Evolutionary conservation across 2,888 invertebrate species (phyloP).

Genomic region (Lydus trimaculatus): DNA sequence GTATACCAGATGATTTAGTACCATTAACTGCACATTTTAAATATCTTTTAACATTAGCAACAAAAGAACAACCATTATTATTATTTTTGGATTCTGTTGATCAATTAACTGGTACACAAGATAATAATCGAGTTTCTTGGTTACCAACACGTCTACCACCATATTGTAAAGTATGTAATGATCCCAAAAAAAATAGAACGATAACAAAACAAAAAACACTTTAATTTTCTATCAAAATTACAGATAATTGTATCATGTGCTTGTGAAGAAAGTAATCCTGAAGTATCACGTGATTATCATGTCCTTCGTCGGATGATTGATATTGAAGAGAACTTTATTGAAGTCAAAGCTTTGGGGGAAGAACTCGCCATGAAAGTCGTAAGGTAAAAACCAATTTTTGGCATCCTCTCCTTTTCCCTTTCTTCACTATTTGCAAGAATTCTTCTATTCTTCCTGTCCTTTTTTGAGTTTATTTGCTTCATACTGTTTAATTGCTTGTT

Average conservation of each 20-base stretch:
- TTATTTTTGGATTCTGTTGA: slow-evolving; percentile 96
- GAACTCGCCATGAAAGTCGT: slow-evolving; percentile 94
- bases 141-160: slow-evolving; percentile 89
- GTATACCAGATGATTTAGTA: slow-evolving; percentile 95
- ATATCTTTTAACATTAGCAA: slow-evolving; percentile 85
- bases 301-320: slow-evolving; percentile 88
- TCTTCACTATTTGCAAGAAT: neutral
- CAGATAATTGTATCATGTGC: slow-evolving; percentile 92
- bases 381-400: slow-evolving; percentile 71
- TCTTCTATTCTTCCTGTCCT: too few relatives aligned
- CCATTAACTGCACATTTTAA: slow-evolving; percentile 97
- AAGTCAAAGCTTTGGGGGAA: slow-evolving; percentile 89
- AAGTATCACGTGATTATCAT: slow-evolving; percentile 87
- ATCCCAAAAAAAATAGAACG: neutral
- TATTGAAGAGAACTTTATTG: slow-evolving; percentile 85
- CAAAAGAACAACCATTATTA: slow-evolving; percentile 82
- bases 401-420: too few relatives aligned
- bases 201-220: neutral
- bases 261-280: slow-evolving; percentile 84
- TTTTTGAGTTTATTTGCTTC: too few relatives aligned
- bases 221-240: slow-evolving; percentile 30
- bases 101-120: slow-evolving; percentile 93
- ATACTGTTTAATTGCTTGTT: too few relatives aligned
- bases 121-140: slow-evolving; percentile 96
- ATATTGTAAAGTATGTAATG: slow-evolving; percentile 77